These are phyloP conservation scores for Ooceraea biroi DNA, from an alignment of 1,140 invertebrate genomes.

Conservation along the genomic window DNA sequence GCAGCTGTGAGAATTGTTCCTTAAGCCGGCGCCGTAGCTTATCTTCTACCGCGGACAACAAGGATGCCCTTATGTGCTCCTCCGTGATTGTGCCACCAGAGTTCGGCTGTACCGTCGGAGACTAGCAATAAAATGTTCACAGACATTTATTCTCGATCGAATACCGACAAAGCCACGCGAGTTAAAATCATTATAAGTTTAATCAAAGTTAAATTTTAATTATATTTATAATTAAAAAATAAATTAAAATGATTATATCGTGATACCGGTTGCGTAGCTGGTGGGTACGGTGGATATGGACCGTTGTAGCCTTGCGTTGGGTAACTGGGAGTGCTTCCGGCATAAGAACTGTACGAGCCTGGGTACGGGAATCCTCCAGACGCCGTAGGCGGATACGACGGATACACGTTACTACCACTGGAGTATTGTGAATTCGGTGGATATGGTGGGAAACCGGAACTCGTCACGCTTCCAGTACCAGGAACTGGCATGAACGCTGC, in stretches of 20 bases:
- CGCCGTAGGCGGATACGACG: slow-evolving; percentile 84
- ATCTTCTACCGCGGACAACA: slow-evolving; percentile 97
- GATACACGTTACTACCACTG: slow-evolving; percentile 74
- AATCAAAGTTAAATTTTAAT: background rate
- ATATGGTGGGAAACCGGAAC: slow-evolving; percentile 78
- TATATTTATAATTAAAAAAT: background rate
- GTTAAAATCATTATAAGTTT: no score
- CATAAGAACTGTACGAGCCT: slow-evolving; percentile 76
- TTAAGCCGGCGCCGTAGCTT: slow-evolving; percentile 94
- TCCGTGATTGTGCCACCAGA: slow-evolving; percentile 94
- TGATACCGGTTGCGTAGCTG: slow-evolving; percentile 77
- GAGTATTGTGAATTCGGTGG: slow-evolving; percentile 78
- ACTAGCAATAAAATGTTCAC: slow-evolving; percentile 72
- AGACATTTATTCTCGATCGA: slow-evolving; percentile 20
- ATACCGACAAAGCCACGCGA: no score
- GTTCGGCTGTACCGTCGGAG: slow-evolving; percentile 84
- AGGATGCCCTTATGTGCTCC: slow-evolving; percentile 97
- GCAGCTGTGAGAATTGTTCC: slow-evolving; percentile 95
- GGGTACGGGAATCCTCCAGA: slow-evolving; percentile 81
- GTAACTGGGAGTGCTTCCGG: slow-evolving; percentile 74
- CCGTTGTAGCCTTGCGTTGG: slow-evolving; percentile 79
- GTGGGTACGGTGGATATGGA: slow-evolving; percentile 77
- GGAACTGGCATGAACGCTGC: slow-evolving; percentile 89
- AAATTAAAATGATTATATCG: slow-evolving; percentile 32
- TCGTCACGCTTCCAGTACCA: slow-evolving; percentile 75